Evolutionary conservation across 2,113 vertebrate genomes (phyloP).

Genomic region (Gnathonemus echidnorhynchus): DNA sequence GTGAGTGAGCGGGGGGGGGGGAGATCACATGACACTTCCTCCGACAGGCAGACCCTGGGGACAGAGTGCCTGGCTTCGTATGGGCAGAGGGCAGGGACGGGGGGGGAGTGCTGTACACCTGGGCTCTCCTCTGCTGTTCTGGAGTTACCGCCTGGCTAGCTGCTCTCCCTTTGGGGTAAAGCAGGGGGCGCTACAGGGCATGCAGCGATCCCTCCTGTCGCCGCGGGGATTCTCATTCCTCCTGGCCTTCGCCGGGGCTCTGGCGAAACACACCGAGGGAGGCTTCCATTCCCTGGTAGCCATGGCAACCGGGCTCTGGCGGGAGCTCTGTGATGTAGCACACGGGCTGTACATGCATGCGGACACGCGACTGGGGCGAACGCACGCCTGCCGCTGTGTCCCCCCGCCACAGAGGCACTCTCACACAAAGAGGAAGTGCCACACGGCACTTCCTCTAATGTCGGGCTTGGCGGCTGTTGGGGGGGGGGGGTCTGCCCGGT

Average conservation of each 20-base stretch:
- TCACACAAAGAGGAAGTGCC: neutral
- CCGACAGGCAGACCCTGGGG: neutral
- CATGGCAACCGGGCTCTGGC: slow-evolving; percentile 64
- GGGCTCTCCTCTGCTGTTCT: neutral
- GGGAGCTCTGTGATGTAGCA: slow-evolving; percentile 58
- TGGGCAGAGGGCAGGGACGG: neutral
- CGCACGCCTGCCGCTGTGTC: slow-evolving; percentile 33
- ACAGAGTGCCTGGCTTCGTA: neutral
- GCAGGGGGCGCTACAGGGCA: neutral
- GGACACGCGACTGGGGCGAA: slow-evolving; percentile 28
- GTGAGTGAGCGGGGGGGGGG: slow-evolving; percentile 45
- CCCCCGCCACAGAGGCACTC: neutral
- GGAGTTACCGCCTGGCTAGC: neutral
- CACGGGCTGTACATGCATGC: slow-evolving; percentile 23
- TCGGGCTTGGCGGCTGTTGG: neutral
- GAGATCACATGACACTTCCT: neutral
- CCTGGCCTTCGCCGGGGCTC: slow-evolving; percentile 38
- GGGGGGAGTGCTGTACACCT: neutral
- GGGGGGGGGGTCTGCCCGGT: neutral
- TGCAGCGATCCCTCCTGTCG: neutral
- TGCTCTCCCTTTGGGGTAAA: neutral
- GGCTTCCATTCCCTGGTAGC: slow-evolving; percentile 58
- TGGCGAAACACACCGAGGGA: slow-evolving; percentile 64
- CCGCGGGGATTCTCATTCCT: neutral
- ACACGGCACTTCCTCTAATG: neutral